phyloP scores from a whole-genome alignment of 2,113 vertebrate species.

The Heterochromis multidens region DNA sequence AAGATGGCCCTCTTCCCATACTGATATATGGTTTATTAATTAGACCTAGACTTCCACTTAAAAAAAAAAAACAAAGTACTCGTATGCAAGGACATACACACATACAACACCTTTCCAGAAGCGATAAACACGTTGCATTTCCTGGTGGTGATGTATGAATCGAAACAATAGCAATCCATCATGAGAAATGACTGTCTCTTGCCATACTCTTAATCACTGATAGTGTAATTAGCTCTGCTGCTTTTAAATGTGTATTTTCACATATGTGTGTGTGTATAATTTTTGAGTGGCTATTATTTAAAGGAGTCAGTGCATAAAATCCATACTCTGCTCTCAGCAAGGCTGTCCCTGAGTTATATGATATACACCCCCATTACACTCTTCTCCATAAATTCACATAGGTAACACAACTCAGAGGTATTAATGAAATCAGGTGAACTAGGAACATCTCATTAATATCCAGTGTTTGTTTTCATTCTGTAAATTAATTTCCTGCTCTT shows the following conservation, averaged over 20 bases:
- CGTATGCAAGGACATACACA: background rate
- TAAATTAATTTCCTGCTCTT: constrained; percentile 45
- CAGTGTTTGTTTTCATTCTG: constrained; percentile 50
- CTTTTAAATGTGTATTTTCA: background rate
- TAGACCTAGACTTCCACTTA: constrained; percentile 8
- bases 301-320: background rate
- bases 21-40: constrained; percentile 62
- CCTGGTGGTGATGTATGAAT: background rate
- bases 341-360: constrained; percentile 50
- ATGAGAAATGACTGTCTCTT: background rate
- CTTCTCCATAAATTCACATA: background rate
- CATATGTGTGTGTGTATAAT: background rate
- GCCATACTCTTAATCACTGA: constrained; percentile 9
- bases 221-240: background rate
- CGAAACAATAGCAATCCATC: background rate
- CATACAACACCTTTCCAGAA: background rate
- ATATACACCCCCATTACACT: constrained; percentile 36
- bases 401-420: constrained; percentile 39
- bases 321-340: constrained; percentile 2
- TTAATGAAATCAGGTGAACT: constrained; percentile 54
- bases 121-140: background rate
- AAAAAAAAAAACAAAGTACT: constrained; percentile 2
- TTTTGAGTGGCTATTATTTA: background rate
- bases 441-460: constrained; percentile 60
- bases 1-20: constrained; percentile 11